A percentile compares a stretch with the other conserved stretches of the same genome.
phyloP scores from a whole-genome alignment of 2,113 vertebrate genomes.

The Uropsilus gracilis region DNA sequence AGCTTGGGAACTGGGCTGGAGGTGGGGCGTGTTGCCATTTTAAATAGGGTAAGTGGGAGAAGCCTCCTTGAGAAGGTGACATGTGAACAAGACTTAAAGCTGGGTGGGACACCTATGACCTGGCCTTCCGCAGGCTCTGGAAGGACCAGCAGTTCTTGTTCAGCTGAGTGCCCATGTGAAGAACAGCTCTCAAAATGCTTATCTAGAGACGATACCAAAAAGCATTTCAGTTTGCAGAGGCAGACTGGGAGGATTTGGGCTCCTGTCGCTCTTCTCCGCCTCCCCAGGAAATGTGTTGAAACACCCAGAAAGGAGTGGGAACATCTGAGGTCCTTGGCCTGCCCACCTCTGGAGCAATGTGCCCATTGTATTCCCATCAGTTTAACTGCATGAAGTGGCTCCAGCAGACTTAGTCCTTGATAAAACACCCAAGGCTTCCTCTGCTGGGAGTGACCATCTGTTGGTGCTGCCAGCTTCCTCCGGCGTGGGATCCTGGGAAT shows the following conservation, averaged over 20 bases:
- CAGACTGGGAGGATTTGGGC: neutral
- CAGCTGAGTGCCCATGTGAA: neutral
- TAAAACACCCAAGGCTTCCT: neutral
- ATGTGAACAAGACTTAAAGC: neutral
- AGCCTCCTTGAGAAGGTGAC: neutral
- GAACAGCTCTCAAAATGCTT: neutral
- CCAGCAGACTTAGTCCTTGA: neutral
- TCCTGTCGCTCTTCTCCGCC: neutral
- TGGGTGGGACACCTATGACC: rapidly evolving
- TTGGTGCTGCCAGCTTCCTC: neutral
- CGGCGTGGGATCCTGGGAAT: neutral
- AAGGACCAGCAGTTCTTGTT: neutral
- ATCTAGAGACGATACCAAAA: neutral
- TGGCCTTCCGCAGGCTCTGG: neutral
- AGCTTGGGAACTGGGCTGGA: neutral
- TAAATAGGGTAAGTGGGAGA: neutral
- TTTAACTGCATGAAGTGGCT: neutral
- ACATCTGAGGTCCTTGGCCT: neutral
- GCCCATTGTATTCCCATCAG: neutral
- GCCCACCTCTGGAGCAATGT: neutral
- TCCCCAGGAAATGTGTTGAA: too few species aligned
- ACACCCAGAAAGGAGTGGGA: conserved; percentile 3
- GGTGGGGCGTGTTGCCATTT: neutral
- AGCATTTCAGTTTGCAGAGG: neutral
- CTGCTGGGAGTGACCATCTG: neutral